Conservation (phyloP, 2,113 vertebrate species). For the Ailurus styani region DNA sequence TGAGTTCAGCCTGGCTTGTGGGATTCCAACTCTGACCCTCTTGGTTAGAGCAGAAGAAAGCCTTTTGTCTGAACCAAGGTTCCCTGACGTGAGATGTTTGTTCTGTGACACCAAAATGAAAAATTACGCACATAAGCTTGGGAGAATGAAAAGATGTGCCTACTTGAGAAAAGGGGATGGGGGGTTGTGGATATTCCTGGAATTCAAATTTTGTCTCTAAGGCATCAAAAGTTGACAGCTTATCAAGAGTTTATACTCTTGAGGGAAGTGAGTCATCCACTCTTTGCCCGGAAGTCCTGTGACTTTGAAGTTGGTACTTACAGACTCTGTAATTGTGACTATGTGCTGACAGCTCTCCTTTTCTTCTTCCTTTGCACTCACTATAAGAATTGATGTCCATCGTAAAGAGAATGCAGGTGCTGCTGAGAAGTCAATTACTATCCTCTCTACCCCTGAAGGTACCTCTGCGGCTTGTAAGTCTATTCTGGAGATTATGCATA, state of each 20-base stretch:
- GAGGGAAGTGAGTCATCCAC: not conserved
- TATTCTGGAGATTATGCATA: slow-evolving; percentile 99
- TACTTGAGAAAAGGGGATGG: not conserved
- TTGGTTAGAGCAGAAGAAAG: not conserved
- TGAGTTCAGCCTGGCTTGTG: not conserved
- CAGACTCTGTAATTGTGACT: not conserved
- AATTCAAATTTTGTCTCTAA: not conserved
- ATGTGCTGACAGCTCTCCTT: not conserved
- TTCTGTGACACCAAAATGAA: not conserved
- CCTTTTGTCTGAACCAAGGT: slow-evolving; percentile 2
- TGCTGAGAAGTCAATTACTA: slow-evolving; percentile 97
- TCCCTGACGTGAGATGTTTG: not conserved
- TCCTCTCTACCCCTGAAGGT: slow-evolving; percentile 96
- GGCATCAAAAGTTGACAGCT: not conserved
- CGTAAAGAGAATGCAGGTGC: slow-evolving; percentile 98
- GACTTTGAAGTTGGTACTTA: not conserved
- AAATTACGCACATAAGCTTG: not conserved
- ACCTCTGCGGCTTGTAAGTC: slow-evolving; percentile 94
- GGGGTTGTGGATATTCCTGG: not conserved
- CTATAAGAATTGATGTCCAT: slow-evolving; percentile 94
- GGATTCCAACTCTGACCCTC: not conserved
- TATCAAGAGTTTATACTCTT: not conserved
- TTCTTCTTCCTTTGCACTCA: slow-evolving; percentile 29
- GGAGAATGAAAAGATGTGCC: not conserved
- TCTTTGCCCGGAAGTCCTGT: not conserved